These are phyloP conservation scores for Drosophila infuscata DNA, from an alignment of 2,888 invertebrate genomes.

Conservation along the genomic window DNA sequence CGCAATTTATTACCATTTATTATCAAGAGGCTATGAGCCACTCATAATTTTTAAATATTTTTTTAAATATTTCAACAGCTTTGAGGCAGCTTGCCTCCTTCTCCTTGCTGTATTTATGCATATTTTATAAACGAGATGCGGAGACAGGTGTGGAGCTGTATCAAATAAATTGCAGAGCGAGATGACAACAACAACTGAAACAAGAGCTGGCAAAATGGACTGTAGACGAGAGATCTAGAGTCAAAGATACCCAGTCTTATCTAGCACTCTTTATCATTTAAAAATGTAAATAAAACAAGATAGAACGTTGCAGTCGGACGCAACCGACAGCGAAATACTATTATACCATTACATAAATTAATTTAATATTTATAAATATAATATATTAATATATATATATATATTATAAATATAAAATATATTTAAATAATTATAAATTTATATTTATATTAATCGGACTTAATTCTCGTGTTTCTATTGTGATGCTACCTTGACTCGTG, in stretches of 20 bases:
- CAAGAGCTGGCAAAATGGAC: not conserved
- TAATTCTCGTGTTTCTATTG: no score
- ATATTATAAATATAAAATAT: no score
- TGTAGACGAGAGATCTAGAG: no score
- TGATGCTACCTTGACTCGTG: no score
- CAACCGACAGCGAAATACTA: no score
- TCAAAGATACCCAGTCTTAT: not conserved
- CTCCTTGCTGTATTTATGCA: conserved; percentile 59
- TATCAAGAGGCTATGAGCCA: conserved; percentile 5
- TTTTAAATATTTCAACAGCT: conserved; percentile 47
- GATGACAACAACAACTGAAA: conserved; percentile 27
- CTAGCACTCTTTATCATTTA: not conserved
- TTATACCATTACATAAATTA: no score
- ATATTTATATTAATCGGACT: no score
- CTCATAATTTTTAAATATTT: conserved; percentile 63
- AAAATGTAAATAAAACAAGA: not conserved
- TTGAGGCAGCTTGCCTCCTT: conserved; percentile 10
- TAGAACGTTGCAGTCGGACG: no score
- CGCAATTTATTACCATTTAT: conserved; percentile 70
- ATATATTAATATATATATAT: no score
- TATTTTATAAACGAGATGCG: conserved; percentile 37
- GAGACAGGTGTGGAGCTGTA: conserved; percentile 19
- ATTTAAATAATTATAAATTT: no score
- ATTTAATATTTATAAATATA: no score
- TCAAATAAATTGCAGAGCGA: conserved; percentile 58